A percentile compares a stretch with the other conserved stretches of the same genome.
These are phyloP conservation scores for Turdus rufiventris DNA, from an alignment of 2,113 vertebrate genomes.

Conservation along the genomic window DNA sequence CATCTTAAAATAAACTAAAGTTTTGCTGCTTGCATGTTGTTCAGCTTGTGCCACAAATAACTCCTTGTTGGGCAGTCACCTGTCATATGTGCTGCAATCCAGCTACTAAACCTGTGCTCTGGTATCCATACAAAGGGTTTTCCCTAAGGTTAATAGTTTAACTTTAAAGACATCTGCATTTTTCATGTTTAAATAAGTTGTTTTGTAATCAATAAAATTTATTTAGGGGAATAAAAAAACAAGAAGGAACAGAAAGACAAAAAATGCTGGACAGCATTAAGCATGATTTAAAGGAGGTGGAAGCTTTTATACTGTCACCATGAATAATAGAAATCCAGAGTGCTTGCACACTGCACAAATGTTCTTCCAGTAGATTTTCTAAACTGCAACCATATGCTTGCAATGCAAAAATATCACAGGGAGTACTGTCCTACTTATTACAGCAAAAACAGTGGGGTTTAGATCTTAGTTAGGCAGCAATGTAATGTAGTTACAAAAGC, in stretches of 20 bases:
- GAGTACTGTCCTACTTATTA: slow-evolving; percentile 52
- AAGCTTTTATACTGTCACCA: slow-evolving; percentile 14
- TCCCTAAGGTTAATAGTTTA: background rate
- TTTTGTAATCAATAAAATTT: background rate
- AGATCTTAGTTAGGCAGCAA: background rate
- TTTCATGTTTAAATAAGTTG: background rate
- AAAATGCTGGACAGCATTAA: background rate
- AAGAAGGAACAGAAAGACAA: background rate
- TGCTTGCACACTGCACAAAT: slow-evolving; percentile 22
- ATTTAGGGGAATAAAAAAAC: rapidly evolving
- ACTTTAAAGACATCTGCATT: background rate
- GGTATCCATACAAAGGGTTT: background rate
- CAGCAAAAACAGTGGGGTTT: slow-evolving; percentile 15
- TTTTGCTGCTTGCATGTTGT: background rate
- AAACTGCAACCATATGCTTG: slow-evolving; percentile 50
- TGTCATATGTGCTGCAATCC: background rate
- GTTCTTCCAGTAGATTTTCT: slow-evolving; percentile 47
- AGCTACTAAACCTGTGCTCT: background rate
- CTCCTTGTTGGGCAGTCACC: background rate
- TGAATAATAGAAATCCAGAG: slow-evolving; percentile 50
- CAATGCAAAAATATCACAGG: slow-evolving; percentile 50
- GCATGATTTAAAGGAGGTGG: background rate
- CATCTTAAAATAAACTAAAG: background rate
- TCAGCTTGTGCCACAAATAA: background rate
- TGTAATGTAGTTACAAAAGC: slow-evolving; percentile 7